A percentile compares a stretch with the other conserved stretches of the same genome.
phyloP scores from a whole-genome alignment of 2,797 vertebrate species.

The Agapornis canus region DNA sequence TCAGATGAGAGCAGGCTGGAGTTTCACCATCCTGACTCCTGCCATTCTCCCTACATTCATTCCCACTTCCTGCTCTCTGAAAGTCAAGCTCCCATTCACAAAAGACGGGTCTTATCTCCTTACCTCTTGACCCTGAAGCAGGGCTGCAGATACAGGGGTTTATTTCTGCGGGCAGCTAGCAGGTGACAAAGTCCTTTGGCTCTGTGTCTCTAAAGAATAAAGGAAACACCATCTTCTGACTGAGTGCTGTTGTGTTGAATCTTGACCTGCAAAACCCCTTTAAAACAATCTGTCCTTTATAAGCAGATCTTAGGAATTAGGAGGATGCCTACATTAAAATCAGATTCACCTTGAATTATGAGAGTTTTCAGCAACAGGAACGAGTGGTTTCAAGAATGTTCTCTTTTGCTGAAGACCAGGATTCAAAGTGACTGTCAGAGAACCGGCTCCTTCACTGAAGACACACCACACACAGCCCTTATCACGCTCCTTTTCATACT shows the following conservation, averaged over 20 bases:
- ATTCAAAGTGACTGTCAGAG: background rate
- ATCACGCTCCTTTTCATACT: background rate
- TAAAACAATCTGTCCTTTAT: background rate
- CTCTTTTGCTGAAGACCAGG: background rate
- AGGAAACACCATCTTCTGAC: background rate
- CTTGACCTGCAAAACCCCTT: background rate
- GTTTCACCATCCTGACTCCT: conserved; percentile 84
- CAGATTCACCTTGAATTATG: background rate
- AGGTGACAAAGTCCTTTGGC: conserved; percentile 70
- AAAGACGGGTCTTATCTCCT: conserved; percentile 87
- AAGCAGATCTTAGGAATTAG: background rate
- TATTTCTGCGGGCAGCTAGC: conserved; percentile 51
- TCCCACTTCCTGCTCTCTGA: conserved; percentile 87
- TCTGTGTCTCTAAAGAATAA: background rate
- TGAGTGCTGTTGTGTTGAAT: accelerated
- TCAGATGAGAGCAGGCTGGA: conserved; percentile 86
- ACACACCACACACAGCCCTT: background rate
- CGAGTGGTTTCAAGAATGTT: background rate
- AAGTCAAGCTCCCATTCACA: conserved; percentile 89
- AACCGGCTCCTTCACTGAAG: background rate
- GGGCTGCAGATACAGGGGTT: conserved; percentile 25
- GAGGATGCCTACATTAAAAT: background rate
- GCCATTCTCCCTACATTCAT: conserved; percentile 83
- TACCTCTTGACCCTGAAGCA: conserved; percentile 82
- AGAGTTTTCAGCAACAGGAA: background rate